Conservation (phyloP, 2,888 invertebrate genomes). For the Drosophila vallismaia region DNA sequence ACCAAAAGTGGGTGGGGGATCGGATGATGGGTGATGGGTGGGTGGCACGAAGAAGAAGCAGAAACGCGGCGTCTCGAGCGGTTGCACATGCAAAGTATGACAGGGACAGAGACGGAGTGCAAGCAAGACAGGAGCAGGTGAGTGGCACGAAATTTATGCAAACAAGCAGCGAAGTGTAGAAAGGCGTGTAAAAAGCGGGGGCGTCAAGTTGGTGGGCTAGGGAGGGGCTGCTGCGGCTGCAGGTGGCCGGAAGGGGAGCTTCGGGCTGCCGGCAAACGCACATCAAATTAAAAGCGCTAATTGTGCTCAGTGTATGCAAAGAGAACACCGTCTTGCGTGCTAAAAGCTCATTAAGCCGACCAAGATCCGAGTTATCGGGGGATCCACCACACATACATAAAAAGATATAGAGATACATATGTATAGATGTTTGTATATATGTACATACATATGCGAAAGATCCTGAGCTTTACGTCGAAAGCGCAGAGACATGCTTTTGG, state of each 20-base stretch:
- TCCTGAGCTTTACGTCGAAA: conserved; percentile 11
- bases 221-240: conserved; percentile 1
- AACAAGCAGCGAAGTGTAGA: conserved; percentile 81
- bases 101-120: conserved; percentile 2
- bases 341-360: conserved; percentile 72
- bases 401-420: background rate
- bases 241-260: conserved; percentile 3
- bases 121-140: conserved; percentile 40
- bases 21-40: background rate
- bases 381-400: background rate
- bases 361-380: conserved; percentile 49
- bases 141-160: conserved; percentile 79
- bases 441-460: background rate
- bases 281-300: conserved; percentile 66
- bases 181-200: conserved; percentile 65
- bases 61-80: conserved; percentile 62
- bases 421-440: background rate
- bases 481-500: conserved; percentile 66
- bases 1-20: background rate
- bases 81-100: conserved; percentile 71
- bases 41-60: conserved; percentile 6
- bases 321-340: conserved; percentile 56
- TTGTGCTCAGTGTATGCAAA: conserved; percentile 68
- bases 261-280: conserved; percentile 42
- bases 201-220: conserved; percentile 14